phyloP scores from a whole-genome alignment of 2,797 vertebrate species.

The Lutjanus campechanus region DNA sequence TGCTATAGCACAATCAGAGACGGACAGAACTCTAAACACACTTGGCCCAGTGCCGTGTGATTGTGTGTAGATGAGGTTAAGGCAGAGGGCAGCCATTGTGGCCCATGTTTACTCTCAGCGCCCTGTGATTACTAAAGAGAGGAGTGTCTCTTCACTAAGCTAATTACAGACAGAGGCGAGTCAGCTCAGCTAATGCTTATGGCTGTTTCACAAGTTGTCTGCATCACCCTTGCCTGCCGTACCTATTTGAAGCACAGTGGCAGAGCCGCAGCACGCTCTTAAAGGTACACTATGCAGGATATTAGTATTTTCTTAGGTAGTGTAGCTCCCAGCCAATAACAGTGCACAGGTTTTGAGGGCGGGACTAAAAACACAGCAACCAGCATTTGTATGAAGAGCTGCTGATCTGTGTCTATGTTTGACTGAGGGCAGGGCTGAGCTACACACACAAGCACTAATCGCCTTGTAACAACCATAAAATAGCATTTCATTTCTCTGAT shows the following conservation, averaged over 20 bases:
- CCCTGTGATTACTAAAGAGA: constrained; percentile 37
- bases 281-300: background rate
- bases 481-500: too few species aligned
- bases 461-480: too few species aligned
- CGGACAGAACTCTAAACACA: constrained; percentile 1
- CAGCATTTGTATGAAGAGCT: too few species aligned
- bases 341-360: too few species aligned
- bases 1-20: background rate
- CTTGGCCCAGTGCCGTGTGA: constrained; percentile 23
- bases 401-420: too few species aligned
- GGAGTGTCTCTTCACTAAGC: constrained; percentile 62
- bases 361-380: too few species aligned
- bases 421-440: too few species aligned
- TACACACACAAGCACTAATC: too few species aligned
- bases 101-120: constrained; percentile 41
- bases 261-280: background rate
- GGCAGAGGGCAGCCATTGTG: constrained; percentile 27
- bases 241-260: constrained; percentile 8
- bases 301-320: too few species aligned
- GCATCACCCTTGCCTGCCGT: background rate
- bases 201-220: constrained; percentile 36
- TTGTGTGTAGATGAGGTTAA: constrained; percentile 31
- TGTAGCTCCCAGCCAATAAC: too few species aligned
- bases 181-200: constrained; percentile 43
- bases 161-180: constrained; percentile 68